phyloP scores from a whole-genome alignment of 2,113 vertebrate genomes.

The Rhabdornis inornatus region DNA sequence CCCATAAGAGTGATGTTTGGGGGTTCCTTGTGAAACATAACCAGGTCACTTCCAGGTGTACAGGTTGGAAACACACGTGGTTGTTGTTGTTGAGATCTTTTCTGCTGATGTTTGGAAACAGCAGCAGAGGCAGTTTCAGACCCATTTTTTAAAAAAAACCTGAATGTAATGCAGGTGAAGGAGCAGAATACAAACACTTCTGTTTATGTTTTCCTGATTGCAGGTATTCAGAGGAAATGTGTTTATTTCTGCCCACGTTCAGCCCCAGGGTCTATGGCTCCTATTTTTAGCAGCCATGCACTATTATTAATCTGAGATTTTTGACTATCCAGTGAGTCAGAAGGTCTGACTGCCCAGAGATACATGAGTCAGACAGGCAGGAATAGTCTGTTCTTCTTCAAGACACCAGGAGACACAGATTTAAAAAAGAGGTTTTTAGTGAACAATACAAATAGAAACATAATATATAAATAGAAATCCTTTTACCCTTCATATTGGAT shows the following conservation, averaged over 20 bases:
- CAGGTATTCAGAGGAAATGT: not conserved
- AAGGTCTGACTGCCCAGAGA: slow-evolving; percentile 70
- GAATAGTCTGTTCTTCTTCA: slow-evolving; percentile 68
- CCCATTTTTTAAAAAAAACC: not conserved
- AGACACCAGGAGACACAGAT: slow-evolving; percentile 41
- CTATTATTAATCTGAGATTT: slow-evolving; percentile 68
- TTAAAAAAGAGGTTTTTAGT: slow-evolving; percentile 54
- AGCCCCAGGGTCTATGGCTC: slow-evolving; percentile 3
- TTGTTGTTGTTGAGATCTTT: not conserved
- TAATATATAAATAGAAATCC: slow-evolving; percentile 59
- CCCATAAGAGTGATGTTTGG: not conserved
- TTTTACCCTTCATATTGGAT: slow-evolving; percentile 36
- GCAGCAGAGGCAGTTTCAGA: not conserved
- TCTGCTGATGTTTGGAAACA: not conserved
- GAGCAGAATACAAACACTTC: not conserved
- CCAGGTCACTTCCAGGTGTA: not conserved
- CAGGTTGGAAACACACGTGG: fast-evolving
- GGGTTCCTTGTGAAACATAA: not conserved
- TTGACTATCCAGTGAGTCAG: slow-evolving; percentile 71
- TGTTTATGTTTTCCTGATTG: slow-evolving; percentile 2
- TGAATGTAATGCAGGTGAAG: not conserved
- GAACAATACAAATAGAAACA: slow-evolving; percentile 56
- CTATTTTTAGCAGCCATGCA: slow-evolving; percentile 69
- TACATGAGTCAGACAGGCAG: slow-evolving; percentile 71
- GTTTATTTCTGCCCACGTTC: slow-evolving; percentile 43